Conservation (phyloP, 1,140 invertebrate species). For the Mylabris phalerata region DNA sequence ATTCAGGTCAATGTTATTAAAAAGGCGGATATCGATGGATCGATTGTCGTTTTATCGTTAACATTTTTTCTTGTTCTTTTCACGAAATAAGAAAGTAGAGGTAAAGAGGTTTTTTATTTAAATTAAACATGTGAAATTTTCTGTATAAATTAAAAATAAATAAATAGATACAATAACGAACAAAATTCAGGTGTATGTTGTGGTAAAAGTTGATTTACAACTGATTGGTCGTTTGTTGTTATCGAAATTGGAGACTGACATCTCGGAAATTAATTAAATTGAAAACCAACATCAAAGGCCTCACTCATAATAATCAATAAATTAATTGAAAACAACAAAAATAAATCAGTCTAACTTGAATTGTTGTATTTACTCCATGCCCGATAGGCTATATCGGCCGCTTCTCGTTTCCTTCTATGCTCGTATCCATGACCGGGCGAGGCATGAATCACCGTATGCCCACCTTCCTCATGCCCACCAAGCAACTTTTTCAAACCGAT, state of each 20-base stretch:
- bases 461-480: conserved; percentile 52
- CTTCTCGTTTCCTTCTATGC: conserved; percentile 46
- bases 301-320: not conserved
- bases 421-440: conserved; percentile 55
- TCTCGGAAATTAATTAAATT: too few relatives aligned
- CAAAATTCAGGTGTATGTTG: not conserved
- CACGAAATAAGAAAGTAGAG: too few relatives aligned
- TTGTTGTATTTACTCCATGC: conserved; percentile 44
- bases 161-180: not conserved
- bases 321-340: not conserved
- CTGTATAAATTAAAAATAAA: not conserved
- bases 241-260: too few relatives aligned
- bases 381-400: conserved; percentile 50
- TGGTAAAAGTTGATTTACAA: too few relatives aligned
- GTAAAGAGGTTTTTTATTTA: too few relatives aligned
- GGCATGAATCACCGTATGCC: conserved; percentile 62
- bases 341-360: conserved; percentile 23
- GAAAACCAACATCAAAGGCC: not conserved
- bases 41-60: too few relatives aligned
- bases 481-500: conserved; percentile 64
- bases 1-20: conserved; percentile 30
- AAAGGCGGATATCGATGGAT: conserved; percentile 24
- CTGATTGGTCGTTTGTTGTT: too few relatives aligned
- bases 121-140: not conserved
- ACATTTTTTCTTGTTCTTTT: not conserved